Percentiles rank a stretch among this genome's conserved stretches.
Evolutionary conservation across 2,113 vertebrate species (phyloP).

Genomic region (Ailurus styani): DNA sequence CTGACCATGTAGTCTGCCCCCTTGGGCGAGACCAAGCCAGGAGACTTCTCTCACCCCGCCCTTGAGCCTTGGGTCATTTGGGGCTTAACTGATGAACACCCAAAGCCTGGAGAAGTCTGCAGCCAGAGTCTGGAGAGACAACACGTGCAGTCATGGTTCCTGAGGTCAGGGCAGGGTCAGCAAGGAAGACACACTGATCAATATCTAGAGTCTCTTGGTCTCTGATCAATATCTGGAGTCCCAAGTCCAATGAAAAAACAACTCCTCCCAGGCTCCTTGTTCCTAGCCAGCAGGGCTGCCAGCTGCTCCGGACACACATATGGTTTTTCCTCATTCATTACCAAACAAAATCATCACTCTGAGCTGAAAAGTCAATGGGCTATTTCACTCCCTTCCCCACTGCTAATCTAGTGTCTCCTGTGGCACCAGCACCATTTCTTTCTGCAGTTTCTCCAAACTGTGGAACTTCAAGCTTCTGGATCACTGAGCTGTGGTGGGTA

Average conservation of each 20-base stretch:
- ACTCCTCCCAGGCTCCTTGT: slow-evolving; percentile 87
- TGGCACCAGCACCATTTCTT: background rate
- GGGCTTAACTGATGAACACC: background rate
- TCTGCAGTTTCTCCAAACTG: background rate
- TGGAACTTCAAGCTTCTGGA: background rate
- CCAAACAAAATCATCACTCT: background rate
- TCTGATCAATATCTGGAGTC: slow-evolving; percentile 35
- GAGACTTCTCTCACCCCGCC: background rate
- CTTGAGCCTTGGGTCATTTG: background rate
- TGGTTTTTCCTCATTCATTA: background rate
- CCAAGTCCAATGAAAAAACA: slow-evolving; percentile 89
- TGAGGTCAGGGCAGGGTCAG: background rate
- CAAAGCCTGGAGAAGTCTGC: background rate
- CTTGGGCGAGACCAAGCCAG: background rate
- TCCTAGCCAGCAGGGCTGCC: slow-evolving; percentile 85
- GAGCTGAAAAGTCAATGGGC: background rate
- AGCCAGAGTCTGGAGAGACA: background rate
- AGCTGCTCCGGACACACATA: slow-evolving; percentile 79
- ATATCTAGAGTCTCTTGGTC: slow-evolving; percentile 53
- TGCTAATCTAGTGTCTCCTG: background rate
- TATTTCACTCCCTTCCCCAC: background rate
- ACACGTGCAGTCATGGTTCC: background rate
- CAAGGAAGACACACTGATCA: background rate
- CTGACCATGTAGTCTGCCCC: background rate
- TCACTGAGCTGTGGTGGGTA: background rate